phyloP scores from a whole-genome alignment of 2,888 invertebrate species.

The Pheosia gnoma region DNA sequence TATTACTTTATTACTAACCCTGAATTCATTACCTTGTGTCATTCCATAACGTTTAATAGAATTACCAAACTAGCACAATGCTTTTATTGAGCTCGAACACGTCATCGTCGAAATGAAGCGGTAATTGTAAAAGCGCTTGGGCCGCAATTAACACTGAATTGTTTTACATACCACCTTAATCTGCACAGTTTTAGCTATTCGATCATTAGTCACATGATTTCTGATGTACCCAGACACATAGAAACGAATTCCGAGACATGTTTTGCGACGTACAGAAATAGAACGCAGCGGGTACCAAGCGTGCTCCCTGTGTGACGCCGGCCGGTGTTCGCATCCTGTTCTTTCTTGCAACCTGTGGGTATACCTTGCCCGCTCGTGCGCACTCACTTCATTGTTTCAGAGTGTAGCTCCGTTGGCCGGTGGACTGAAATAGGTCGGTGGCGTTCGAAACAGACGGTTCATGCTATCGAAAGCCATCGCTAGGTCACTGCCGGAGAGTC shows the following conservation, averaged over 20 bases:
- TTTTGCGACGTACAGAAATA: constrained; percentile 82
- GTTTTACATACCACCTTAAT: constrained; percentile 36
- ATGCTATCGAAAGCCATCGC: constrained; percentile 75
- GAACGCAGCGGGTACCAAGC: constrained; percentile 79
- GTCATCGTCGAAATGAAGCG: constrained; percentile 48
- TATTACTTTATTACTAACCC: constrained; percentile 61
- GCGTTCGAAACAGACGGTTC: constrained; percentile 79
- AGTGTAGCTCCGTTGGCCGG: constrained; percentile 72
- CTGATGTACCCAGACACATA: constrained; percentile 80
- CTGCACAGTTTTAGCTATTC: constrained; percentile 50
- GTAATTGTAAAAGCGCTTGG: constrained; percentile 39
- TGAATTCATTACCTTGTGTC: constrained; percentile 60
- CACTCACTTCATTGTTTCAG: constrained; percentile 80
- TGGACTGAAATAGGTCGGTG: constrained; percentile 82
- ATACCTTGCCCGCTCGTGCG: constrained; percentile 72
- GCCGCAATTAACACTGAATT: constrained; percentile 32
- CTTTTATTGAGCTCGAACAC: constrained; percentile 50
- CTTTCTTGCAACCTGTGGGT: constrained; percentile 60
- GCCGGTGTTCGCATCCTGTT: constrained; percentile 65
- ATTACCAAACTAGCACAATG: constrained; percentile 44
- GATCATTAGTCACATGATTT: constrained; percentile 82
- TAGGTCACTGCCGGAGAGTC: constrained; percentile 79
- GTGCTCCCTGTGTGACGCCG: constrained; percentile 78
- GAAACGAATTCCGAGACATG: constrained; percentile 83
- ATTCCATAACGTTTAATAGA: constrained; percentile 57